Evolutionary conservation across 1,140 invertebrate genomes (phyloP).

Genomic region (Pseudoatta argentina): DNA sequence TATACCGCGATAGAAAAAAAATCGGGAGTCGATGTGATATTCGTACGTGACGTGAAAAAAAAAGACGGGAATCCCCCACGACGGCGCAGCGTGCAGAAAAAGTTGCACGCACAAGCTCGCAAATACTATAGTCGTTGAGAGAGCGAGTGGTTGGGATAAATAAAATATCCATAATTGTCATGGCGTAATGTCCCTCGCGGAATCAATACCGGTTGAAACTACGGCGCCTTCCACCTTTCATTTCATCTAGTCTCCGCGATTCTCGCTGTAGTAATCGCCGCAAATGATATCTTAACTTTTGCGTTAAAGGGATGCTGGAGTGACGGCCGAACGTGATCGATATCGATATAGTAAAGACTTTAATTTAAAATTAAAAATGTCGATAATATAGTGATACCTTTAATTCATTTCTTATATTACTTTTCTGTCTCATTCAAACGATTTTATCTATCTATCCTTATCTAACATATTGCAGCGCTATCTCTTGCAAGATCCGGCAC

Average conservation of each 20-base stretch:
- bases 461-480: too few species aligned
- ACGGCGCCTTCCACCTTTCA: constrained; percentile 39
- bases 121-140: constrained; percentile 57
- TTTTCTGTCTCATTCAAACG: too few species aligned
- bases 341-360: too few species aligned
- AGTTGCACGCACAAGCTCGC: background rate
- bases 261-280: background rate
- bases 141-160: constrained; percentile 62
- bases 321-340: too few species aligned
- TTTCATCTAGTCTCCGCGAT: background rate
- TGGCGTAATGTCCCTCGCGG: constrained; percentile 39
- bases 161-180: constrained; percentile 75
- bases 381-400: too few species aligned
- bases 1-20: constrained; percentile 4
- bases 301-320: too few species aligned
- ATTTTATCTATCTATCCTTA: too few species aligned
- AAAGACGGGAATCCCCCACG: constrained; percentile 9
- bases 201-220: constrained; percentile 66
- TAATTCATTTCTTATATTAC: too few species aligned
- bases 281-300: background rate
- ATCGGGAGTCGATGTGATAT: background rate
- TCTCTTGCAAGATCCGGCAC: too few species aligned
- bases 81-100: background rate
- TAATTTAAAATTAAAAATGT: too few species aligned
- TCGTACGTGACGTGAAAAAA: constrained; percentile 2